Conservation (phyloP, 2,888 invertebrate genomes). For the Lochmaea capreae region DNA sequence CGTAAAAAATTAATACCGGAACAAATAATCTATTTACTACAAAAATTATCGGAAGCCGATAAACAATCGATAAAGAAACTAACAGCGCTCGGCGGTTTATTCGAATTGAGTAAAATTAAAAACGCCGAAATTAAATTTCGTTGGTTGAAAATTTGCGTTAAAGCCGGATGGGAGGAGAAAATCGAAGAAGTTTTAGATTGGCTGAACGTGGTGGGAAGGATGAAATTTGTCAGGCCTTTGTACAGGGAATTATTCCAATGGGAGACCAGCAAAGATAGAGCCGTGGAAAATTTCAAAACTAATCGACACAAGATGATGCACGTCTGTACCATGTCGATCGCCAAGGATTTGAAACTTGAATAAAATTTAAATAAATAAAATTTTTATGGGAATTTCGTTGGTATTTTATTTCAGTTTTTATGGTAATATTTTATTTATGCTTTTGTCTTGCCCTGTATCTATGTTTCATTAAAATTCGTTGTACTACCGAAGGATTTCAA, state of each 20-base stretch:
- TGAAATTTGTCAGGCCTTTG: slow-evolving; percentile 91
- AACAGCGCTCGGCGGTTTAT: slow-evolving; percentile 72
- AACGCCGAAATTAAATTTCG: slow-evolving; percentile 86
- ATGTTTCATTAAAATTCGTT: too few species aligned
- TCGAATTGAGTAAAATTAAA: slow-evolving; percentile 72
- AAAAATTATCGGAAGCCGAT: slow-evolving; percentile 72
- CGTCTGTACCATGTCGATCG: slow-evolving; percentile 78
- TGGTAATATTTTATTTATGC: too few species aligned
- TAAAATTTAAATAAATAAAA: background rate
- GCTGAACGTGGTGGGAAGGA: slow-evolving; percentile 86
- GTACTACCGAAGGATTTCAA: too few species aligned
- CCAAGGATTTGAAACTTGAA: slow-evolving; percentile 76
- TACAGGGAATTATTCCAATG: slow-evolving; percentile 87
- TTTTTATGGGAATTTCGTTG: too few species aligned
- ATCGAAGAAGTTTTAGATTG: slow-evolving; percentile 79
- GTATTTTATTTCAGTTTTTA: too few species aligned
- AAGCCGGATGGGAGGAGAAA: slow-evolving; percentile 75
- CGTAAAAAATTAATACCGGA: slow-evolving; percentile 68
- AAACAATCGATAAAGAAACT: slow-evolving; percentile 70
- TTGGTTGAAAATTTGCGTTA: slow-evolving; percentile 84
- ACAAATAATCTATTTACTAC: slow-evolving; percentile 78
- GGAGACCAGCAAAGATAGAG: slow-evolving; percentile 76
- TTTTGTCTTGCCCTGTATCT: too few species aligned
- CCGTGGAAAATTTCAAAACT: slow-evolving; percentile 78
- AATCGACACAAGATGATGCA: slow-evolving; percentile 86